Percentiles rank a stretch among this genome's conserved stretches.
Evolutionary conservation across 2,888 invertebrate genomes (phyloP).

Genomic region (Epirrhoe alternata): DNA sequence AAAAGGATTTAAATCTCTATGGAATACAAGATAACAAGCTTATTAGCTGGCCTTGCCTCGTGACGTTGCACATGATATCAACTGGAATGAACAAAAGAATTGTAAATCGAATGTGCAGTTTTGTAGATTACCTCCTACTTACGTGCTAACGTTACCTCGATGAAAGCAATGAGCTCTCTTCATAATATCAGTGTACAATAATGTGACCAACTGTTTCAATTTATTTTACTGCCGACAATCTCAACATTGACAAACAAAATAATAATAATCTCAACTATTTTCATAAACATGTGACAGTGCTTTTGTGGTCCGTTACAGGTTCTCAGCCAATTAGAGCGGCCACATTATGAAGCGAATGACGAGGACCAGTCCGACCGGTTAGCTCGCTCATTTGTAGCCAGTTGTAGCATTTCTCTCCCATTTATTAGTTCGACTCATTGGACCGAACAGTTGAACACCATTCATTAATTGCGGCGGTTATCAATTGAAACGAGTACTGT

Average conservation of each 20-base stretch:
- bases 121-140: too few species aligned
- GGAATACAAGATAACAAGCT: neutral
- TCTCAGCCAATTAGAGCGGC: neutral
- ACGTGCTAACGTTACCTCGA: too few species aligned
- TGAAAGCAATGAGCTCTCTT: too few species aligned
- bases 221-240: neutral
- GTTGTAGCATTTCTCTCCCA: slow-evolving; percentile 1
- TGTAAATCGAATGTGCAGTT: too few species aligned
- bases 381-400: neutral
- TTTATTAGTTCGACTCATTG: slow-evolving; percentile 13
- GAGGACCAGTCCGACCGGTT: neutral
- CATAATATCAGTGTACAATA: too few species aligned
- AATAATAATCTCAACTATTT: neutral
- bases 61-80: too few species aligned
- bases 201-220: neutral
- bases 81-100: too few species aligned
- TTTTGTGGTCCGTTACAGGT: neutral
- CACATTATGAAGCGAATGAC: slow-evolving; percentile 1
- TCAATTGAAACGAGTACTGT: slow-evolving; percentile 7
- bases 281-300: neutral
- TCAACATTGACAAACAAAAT: too few species aligned
- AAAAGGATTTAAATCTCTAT: neutral
- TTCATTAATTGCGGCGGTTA: slow-evolving; percentile 10
- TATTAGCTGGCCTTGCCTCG: too few species aligned
- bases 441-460: slow-evolving; percentile 2